phyloP scores from a whole-genome alignment of 2,797 vertebrate genomes.

The Phrynocephalus forsythii region DNA sequence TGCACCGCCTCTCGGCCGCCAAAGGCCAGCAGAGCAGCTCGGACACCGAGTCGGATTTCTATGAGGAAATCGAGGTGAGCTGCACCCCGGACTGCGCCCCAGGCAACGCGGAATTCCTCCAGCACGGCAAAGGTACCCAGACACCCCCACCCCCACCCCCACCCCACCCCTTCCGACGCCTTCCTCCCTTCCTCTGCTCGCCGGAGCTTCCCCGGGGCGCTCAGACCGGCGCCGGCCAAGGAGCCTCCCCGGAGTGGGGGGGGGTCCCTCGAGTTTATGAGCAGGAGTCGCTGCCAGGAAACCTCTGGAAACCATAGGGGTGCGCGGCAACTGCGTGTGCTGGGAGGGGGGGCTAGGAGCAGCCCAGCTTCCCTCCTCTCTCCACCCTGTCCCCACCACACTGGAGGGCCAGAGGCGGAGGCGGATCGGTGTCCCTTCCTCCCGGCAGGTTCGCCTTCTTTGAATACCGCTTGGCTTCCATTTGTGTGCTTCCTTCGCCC shows the following conservation, averaged over 20 bases:
- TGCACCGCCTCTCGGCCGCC: conserved; percentile 78
- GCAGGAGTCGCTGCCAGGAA: neutral
- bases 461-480: neutral
- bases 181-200: conserved; percentile 35
- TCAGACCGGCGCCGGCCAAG: conserved; percentile 28
- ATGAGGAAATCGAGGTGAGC: conserved; percentile 99
- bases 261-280: neutral
- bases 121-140: conserved; percentile 90
- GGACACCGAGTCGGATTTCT: conserved; percentile 98
- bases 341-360: neutral
- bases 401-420: neutral
- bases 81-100: conserved; percentile 92
- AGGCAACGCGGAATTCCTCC: conserved; percentile 91
- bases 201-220: conserved; percentile 16
- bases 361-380: neutral
- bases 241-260: neutral
- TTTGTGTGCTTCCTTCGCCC: neutral
- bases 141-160: conserved; percentile 42
- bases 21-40: conserved; percentile 93
- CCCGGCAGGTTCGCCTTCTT: neutral
- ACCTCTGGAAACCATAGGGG: neutral
- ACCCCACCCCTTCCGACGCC: neutral
- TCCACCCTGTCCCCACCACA: neutral
- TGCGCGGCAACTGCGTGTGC: no score
- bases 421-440: neutral